Evolutionary conservation across 2,797 vertebrate species (phyloP).

Genomic region (Xenops minutus): DNA sequence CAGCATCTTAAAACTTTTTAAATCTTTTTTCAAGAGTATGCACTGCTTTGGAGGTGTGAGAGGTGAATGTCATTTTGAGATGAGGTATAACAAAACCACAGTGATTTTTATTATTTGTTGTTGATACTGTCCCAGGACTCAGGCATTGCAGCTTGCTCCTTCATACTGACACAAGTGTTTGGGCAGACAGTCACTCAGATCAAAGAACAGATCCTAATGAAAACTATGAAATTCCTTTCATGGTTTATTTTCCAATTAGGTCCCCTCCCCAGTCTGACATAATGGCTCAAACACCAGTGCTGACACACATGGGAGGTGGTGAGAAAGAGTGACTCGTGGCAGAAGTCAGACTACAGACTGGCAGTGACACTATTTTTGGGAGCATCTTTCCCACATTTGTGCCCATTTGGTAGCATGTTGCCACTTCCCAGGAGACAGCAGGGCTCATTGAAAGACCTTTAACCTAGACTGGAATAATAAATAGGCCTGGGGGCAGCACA

Average conservation of each 20-base stretch:
- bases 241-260: neutral
- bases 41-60: neutral
- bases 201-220: neutral
- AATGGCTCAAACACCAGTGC: neutral
- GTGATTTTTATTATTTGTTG: neutral
- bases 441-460: neutral
- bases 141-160: neutral
- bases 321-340: neutral
- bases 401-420: neutral
- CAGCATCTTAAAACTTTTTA: neutral
- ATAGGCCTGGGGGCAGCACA: neutral
- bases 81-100: neutral
- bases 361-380: neutral
- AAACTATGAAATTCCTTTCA: neutral
- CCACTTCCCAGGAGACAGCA: neutral
- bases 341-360: neutral
- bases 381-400: neutral
- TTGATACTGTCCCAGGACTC: neutral
- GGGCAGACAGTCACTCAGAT: neutral
- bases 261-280: neutral
- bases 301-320: neutral
- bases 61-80: neutral
- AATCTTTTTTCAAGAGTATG: neutral
- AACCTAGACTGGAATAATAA: neutral
- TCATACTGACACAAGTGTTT: neutral